Evolutionary conservation across 1,140 invertebrate species (phyloP).

Genomic region (Heliothis virescens): DNA sequence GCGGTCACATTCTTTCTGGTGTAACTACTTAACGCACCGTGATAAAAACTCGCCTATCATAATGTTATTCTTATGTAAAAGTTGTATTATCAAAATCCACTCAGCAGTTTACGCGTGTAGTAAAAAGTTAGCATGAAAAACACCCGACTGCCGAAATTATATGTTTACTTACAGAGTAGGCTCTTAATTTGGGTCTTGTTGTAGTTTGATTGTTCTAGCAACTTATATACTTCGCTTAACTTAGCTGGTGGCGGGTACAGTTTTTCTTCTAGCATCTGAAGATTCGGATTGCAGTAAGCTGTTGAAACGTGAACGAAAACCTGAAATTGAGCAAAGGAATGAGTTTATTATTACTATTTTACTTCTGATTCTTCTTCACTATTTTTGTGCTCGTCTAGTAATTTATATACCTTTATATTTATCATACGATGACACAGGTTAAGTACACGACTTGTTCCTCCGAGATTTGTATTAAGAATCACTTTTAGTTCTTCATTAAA

Average conservation of each 20-base stretch:
- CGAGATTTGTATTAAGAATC: constrained; percentile 88
- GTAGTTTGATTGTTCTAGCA: background rate
- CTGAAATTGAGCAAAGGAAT: constrained; percentile 38
- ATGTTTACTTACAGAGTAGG: constrained; percentile 40
- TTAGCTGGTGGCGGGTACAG: constrained; percentile 49
- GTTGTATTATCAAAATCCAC: too few species aligned
- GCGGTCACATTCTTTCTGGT: too few species aligned
- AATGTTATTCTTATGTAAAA: too few species aligned
- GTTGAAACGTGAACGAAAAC: constrained; percentile 58
- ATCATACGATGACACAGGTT: constrained; percentile 87
- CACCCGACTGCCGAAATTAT: too few species aligned
- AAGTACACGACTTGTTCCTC: constrained; percentile 86
- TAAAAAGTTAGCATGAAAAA: too few species aligned
- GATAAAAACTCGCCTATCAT: too few species aligned
- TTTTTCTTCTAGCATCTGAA: constrained; percentile 55
- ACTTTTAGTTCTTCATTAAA: constrained; percentile 48
- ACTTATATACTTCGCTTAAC: background rate
- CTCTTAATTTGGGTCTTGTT: constrained; percentile 10
- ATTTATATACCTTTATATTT: constrained; percentile 86
- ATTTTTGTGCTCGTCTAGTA: background rate
- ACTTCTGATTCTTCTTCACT: too few species aligned
- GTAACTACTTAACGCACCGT: too few species aligned
- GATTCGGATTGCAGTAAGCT: constrained; percentile 50
- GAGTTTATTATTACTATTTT: background rate
- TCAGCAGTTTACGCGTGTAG: too few species aligned